Base-by-base conservation (phyloP, 1,140 invertebrate genomes). In the Calosoma granatense region DNA sequence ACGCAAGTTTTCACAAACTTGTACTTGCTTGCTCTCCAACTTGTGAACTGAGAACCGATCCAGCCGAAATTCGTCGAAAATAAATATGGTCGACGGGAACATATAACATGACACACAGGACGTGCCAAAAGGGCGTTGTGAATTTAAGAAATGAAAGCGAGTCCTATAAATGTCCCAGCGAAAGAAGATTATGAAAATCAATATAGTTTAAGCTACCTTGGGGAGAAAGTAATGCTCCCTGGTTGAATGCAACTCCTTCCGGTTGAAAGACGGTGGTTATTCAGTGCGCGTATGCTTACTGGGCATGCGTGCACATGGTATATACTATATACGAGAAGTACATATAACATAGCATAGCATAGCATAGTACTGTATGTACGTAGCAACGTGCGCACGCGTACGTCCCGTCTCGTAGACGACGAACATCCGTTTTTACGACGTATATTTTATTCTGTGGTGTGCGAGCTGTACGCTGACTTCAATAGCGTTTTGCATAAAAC, bases 401-500 rank as follows among this genome's bases (percentile, higher is more conserved):
- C 26, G n/a, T 36, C 26, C 26, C 26, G 6, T 36, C n/a, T n/a
- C n/a, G n/a, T n/a, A n/a, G n/a, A n/a, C n/a, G n/a, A n/a, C n/a
- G 41, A 47, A 11, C 17, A 47, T 47, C 17, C 6, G 6, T 47
- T 47, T 47, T 47, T 47, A 47, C 17, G 41, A 47, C 9, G 6
- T 6, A 47, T 47, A 47, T 47, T 47, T 47, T 47, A 9, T 47
- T 12, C 41, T 6, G 17, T 17, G 15, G 17, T 17, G 41, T 17
- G 17, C 41, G 9, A 47, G 15, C 3, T 11, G 6, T 36, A 36
- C 17, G 41, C 41, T 11, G 17, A 47, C 41, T 47, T 47, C 41
- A 47, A 47, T 47, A 47, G 41, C 4, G 41, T 47, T 47, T 47
- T 47, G 41, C 41, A 47, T 47, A 47, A 47, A 47, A 47, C 41